Base-by-base conservation (phyloP, 2,797 vertebrate genomes). In the Galago senegalensis region DNA sequence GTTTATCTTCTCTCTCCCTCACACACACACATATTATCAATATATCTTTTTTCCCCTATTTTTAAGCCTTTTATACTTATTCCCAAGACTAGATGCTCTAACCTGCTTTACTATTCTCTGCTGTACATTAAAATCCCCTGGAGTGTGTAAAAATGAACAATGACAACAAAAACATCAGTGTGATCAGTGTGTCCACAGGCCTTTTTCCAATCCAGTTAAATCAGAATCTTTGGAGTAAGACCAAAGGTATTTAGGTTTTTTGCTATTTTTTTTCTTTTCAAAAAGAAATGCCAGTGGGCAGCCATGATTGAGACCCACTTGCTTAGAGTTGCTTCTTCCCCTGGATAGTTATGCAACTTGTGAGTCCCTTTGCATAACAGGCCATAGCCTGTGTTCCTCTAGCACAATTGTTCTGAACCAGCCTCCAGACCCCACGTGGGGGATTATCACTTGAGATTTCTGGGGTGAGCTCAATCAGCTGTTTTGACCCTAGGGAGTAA, bases 61-160 rank as follows among this genome's bases (percentile, higher is more conserved):
- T 92, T 53, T 20, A 92, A 79, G 23, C 1, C 12, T 63, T 92
- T 92, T 82, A 29, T 90, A 61, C 31, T 90, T 80, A 84, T 53
- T 87, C 20, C 60, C 37, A 96, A 93, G 5, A 56, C 20, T 73
- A 85, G 9, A 70, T 31, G 7, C 34, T 65, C 34, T 69, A 77
- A 72, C 2, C 81, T 31, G 1, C 37, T 91, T 86, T 75, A 65
- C 77, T 87, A 25, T 69, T 80, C 77, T 14, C 49, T 91, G 46
- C 29, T 88, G 8, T 29, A 89, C 75, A 87, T 60, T 93, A 80
- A 87, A 93, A 91, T 56, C 13, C 2, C 13, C 12, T 25, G 0
- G 17, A 0, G 25, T 86, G 34, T 2, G 21, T 34, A 23, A 10
- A 75, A 29, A 65, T 20, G 27, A 34, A 77, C 34, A n/a, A 31